Base-by-base conservation (phyloP, 2,797 vertebrate species). In the Picus viridis region DNA sequence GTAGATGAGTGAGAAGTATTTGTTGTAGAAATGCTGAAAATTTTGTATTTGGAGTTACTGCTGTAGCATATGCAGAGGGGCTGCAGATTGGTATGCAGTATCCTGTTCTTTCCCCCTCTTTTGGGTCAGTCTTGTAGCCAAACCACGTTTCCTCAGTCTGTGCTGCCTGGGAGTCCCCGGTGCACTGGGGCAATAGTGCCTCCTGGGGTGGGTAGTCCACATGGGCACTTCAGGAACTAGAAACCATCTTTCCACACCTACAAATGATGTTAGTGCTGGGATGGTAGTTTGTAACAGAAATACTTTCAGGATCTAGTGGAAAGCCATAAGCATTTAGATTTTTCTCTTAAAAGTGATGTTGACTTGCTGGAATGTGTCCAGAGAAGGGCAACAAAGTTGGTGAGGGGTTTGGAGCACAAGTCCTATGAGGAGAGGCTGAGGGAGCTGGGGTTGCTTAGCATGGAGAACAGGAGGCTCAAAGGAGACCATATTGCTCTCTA, bases 11-110 rank as follows among this genome's bases (percentile, higher is more conserved):
- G n/a, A 71, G 72, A 85, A 59, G n/a, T 53, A n/a, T 41, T 36
- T 94, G 39, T 74, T 81, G 29, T 86, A 43, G 82, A 70, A 86
- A 83, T 36, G 36, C 36, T 58, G 39, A 86, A 89, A 63, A 89
- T 57, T 36, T 22, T 0, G 0, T n/a, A 32, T 71, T 72, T 89
- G 27, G 43, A 67, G 54, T 32, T n/a, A 22, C n/a, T 73, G 61
- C 53, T 54, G 65, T 45, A 45, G 51, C 53, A 10, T 43, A 24
- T 2, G 3, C 0, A 3, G 57, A 20, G 61, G 14, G 12, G 5
- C 81, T 81, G 68, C 2, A 2, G 16, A 3, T 30, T 51, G 34
- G 19, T 67, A 2, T 54, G 56, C 6, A 2, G 39, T 39, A 10
- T 11, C 65, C 49, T 10, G 29, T 57, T 34, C 49, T 85, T 54